phyloP scores from a whole-genome alignment of 2,888 invertebrate genomes.

The Drosophila infuscata region DNA sequence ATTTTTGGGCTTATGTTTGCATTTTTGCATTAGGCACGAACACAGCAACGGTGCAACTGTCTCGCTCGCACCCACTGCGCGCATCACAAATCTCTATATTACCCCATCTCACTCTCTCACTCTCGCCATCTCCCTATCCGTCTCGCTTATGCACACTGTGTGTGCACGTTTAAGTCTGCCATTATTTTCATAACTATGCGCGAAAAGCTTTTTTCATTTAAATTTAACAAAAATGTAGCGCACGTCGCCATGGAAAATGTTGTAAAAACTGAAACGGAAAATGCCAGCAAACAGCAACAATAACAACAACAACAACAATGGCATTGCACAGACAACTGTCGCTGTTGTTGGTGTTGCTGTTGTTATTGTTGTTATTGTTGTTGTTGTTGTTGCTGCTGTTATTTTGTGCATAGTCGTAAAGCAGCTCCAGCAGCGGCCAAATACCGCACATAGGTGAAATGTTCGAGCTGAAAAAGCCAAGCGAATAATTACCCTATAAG shows the following conservation, averaged over 20 bases:
- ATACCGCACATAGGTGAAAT: slow-evolving; percentile 29
- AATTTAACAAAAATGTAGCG: slow-evolving; percentile 63
- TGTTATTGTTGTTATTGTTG: slow-evolving; percentile 36
- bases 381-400: slow-evolving; percentile 30
- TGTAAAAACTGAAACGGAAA: slow-evolving; percentile 70
- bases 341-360: slow-evolving; percentile 22
- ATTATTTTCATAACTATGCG: slow-evolving; percentile 78
- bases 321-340: slow-evolving; percentile 50
- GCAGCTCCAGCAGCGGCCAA: slow-evolving; percentile 73
- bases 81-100: neutral
- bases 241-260: slow-evolving; percentile 57
- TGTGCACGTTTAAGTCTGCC: slow-evolving; percentile 48
- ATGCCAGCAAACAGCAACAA: slow-evolving; percentile 52
- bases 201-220: slow-evolving; percentile 79
- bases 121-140: neutral
- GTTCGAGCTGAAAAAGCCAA: neutral
- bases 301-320: slow-evolving; percentile 47
- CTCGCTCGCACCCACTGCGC: neutral
- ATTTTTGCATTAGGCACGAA: slow-evolving; percentile 53
- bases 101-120: neutral
- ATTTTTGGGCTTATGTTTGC: slow-evolving; percentile 58
- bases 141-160: neutral
- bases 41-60: slow-evolving; percentile 7
- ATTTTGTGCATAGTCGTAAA: slow-evolving; percentile 62
- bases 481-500: slow-evolving; percentile 24